Percentiles rank a stretch among this genome's conserved stretches.
These are phyloP conservation scores for Psittacula cyanocephala DNA, from an alignment of 2,113 vertebrate genomes.

Conservation along the genomic window DNA sequence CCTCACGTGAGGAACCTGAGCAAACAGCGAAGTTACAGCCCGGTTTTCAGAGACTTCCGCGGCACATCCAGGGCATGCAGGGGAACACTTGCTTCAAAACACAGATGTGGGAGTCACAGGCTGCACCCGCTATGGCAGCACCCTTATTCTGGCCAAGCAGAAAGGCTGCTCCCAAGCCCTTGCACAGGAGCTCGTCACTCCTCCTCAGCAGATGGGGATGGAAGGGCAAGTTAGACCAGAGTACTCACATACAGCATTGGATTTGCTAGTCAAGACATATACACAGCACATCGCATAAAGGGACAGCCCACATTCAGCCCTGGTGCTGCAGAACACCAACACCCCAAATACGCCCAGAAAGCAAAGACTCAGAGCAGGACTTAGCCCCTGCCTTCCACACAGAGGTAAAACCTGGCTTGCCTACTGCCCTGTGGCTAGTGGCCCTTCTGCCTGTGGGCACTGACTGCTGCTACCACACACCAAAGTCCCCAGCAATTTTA, in stretches of 20 bases:
- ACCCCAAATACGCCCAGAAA: background rate
- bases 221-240: background rate
- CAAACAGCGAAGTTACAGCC: background rate
- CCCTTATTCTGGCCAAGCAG: background rate
- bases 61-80: rapidly evolving
- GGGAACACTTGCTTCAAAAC: background rate
- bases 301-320: background rate
- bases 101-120: background rate
- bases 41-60: background rate
- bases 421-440: background rate
- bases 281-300: background rate
- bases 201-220: background rate
- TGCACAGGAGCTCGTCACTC: background rate
- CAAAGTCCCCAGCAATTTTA: background rate
- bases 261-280: background rate
- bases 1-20: background rate
- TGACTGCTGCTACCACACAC: background rate
- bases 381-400: background rate
- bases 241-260: too few relatives aligned
- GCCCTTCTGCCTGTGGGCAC: rapidly evolving
- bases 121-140: background rate
- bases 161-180: background rate
- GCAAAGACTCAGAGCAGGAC: background rate
- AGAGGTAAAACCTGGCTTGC: background rate
- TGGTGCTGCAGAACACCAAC: background rate